Evolutionary conservation across 2,113 vertebrate species (phyloP).

Genomic region (Struthidea cinerea): DNA sequence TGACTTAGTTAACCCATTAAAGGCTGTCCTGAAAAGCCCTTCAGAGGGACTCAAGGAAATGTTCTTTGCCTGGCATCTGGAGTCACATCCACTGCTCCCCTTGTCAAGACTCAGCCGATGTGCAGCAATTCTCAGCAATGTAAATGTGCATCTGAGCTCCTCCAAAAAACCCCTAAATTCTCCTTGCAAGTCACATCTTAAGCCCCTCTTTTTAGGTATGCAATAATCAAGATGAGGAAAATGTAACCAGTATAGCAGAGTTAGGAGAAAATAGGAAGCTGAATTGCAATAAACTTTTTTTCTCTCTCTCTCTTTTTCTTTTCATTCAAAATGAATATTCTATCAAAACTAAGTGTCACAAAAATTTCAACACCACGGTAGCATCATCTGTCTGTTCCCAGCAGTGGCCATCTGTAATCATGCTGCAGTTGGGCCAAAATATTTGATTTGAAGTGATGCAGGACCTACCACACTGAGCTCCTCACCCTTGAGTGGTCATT

Average conservation of each 20-base stretch:
- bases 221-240: background rate
- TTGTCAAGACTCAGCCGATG: background rate
- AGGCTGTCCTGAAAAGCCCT: background rate
- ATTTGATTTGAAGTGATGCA: background rate
- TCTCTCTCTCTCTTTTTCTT: background rate
- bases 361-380: background rate
- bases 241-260: background rate
- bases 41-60: background rate
- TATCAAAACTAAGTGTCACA: background rate
- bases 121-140: background rate
- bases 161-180: background rate
- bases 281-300: background rate
- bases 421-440: background rate
- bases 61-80: background rate
- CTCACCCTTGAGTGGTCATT: background rate
- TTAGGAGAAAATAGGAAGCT: background rate
- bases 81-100: background rate
- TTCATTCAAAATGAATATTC: background rate
- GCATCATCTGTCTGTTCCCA: background rate
- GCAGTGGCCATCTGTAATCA: background rate
- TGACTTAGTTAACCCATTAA: too few species aligned
- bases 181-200: background rate
- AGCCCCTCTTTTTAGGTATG: fast-evolving
- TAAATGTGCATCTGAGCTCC: background rate
- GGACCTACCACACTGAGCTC: background rate